Evolutionary conservation across 92 coral and sea anemone species (phyloP).

Genomic region (Bergia sp.): DNA sequence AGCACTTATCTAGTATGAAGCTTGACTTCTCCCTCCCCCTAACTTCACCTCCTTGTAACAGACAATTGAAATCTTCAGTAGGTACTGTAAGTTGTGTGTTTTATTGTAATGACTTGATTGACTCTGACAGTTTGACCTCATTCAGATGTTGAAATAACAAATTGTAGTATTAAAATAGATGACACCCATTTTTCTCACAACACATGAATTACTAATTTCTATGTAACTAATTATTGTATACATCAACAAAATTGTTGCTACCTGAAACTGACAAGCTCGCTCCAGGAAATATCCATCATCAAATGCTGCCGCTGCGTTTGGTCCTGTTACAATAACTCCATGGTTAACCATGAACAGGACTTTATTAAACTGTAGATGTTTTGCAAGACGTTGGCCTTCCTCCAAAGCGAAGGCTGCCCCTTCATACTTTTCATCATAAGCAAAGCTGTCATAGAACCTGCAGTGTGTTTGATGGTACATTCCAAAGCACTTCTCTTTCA

Average conservation of each 20-base stretch:
- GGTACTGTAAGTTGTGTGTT: too few relatives aligned
- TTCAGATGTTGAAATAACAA: too few relatives aligned
- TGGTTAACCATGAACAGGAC: slow-evolving; percentile 81
- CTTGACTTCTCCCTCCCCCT: too few relatives aligned
- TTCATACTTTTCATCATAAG: slow-evolving; percentile 64
- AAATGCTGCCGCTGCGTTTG: slow-evolving; percentile 68
- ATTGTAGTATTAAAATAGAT: too few relatives aligned
- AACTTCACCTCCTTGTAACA: too few relatives aligned
- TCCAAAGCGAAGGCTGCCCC: slow-evolving; percentile 51
- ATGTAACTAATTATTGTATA: neutral
- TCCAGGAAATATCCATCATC: slow-evolving; percentile 68
- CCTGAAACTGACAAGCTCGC: slow-evolving; percentile 82
- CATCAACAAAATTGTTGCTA: neutral
- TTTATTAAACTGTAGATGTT: slow-evolving; percentile 51
- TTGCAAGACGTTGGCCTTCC: slow-evolving; percentile 74
- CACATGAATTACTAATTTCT: too few relatives aligned
- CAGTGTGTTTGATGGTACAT: slow-evolving; percentile 76
- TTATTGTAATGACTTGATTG: too few relatives aligned
- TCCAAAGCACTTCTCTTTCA: slow-evolving; percentile 63
- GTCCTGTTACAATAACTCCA: slow-evolving; percentile 70
- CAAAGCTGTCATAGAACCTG: slow-evolving; percentile 65
- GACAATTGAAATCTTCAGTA: too few relatives aligned
- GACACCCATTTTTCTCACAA: too few relatives aligned
- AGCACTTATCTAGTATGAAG: too few relatives aligned
- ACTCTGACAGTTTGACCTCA: too few relatives aligned